phyloP scores from a whole-genome alignment of 2,113 vertebrate genomes.

The Xerus inauris region DNA sequence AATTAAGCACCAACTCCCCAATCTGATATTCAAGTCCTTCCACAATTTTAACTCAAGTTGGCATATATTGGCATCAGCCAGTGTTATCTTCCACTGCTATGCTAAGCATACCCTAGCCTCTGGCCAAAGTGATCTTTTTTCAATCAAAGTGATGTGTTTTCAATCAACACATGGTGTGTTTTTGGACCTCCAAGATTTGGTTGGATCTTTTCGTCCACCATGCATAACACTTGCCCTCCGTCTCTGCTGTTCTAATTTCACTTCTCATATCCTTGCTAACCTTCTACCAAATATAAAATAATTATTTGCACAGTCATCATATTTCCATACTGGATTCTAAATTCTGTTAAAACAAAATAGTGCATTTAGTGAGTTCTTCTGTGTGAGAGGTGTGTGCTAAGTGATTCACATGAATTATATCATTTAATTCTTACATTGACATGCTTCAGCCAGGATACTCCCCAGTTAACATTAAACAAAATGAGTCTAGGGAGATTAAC shows the following conservation, averaged over 20 bases:
- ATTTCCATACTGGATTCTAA: conserved; percentile 40
- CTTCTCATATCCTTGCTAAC: background rate
- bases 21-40: background rate
- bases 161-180: background rate
- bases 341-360: conserved; percentile 33
- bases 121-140: background rate
- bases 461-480: background rate
- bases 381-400: background rate
- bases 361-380: background rate
- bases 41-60: background rate
- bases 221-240: background rate
- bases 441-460: background rate
- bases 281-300: background rate
- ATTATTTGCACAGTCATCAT: background rate
- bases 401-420: background rate
- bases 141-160: too few relatives aligned
- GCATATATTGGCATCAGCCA: background rate
- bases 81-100: background rate
- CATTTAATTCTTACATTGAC: background rate
- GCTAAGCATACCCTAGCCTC: background rate
- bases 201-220: background rate
- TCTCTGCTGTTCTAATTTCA: conserved; percentile 16
- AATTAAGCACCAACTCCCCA: background rate
- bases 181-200: background rate
- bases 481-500: background rate